These are phyloP conservation scores for Coleophora flavipennella DNA, from an alignment of 2,888 invertebrate genomes.

Conservation along the genomic window DNA sequence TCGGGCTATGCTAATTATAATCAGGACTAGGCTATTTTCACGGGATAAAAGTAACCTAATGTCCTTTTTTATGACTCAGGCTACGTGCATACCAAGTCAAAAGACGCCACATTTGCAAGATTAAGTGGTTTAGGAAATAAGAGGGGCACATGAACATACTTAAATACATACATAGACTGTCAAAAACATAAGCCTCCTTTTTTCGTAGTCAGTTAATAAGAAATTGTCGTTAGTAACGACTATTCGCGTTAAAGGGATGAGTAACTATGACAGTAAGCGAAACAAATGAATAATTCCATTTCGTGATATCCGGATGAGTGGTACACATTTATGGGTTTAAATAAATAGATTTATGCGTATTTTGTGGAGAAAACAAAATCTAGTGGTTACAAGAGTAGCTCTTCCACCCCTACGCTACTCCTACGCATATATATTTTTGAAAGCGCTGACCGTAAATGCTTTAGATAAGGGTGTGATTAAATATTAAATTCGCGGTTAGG, in stretches of 20 bases:
- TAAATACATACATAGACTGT: too few relatives aligned
- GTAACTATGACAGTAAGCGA: not conserved
- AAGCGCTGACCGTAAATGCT: slow-evolving; percentile 58
- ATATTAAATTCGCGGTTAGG: slow-evolving; percentile 70
- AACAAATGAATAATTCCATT: not conserved
- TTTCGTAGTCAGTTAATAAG: too few relatives aligned
- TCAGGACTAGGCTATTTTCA: too few relatives aligned
- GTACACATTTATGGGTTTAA: not conserved
- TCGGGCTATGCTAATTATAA: too few relatives aligned
- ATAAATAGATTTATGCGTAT: not conserved
- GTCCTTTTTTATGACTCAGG: too few relatives aligned
- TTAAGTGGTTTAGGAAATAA: too few relatives aligned
- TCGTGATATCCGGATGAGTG: not conserved
- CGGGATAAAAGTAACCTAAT: too few relatives aligned
- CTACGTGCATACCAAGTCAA: too few relatives aligned
- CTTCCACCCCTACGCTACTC: slow-evolving; percentile 10
- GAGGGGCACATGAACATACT: too few relatives aligned
- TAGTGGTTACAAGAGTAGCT: slow-evolving; percentile 13
- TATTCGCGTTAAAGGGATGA: not conserved
- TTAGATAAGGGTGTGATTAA: slow-evolving; percentile 71
- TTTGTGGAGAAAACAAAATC: not conserved
- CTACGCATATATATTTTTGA: slow-evolving; percentile 41
- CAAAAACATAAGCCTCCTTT: too few relatives aligned
- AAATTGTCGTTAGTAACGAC: too few relatives aligned
- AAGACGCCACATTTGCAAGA: too few relatives aligned